These are phyloP conservation scores for Tangara arthus DNA, from an alignment of 2,797 vertebrate genomes.

Conservation along the genomic window DNA sequence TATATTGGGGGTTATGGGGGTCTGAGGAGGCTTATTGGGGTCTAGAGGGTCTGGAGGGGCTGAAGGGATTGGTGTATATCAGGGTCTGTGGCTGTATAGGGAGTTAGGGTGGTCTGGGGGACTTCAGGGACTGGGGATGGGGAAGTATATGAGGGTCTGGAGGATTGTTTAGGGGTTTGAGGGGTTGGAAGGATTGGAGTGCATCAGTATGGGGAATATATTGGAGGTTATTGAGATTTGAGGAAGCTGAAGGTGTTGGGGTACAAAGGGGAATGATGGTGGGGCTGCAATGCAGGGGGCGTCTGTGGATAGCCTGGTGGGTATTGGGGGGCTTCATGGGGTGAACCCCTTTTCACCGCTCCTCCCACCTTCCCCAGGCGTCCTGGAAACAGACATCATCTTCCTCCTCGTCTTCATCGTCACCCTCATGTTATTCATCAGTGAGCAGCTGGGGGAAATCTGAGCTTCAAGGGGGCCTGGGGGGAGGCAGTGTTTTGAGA, in stretches of 20 bases:
- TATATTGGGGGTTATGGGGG: neutral
- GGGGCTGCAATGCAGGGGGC: neutral
- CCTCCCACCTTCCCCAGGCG: neutral
- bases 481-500: neutral
- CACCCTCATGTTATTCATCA: neutral
- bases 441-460: neutral
- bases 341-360: neutral
- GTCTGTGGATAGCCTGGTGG: neutral
- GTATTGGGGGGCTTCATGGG: neutral
- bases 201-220: neutral
- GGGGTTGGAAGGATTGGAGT: neutral
- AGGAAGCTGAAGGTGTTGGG: neutral
- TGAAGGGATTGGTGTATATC: neutral
- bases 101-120: neutral
- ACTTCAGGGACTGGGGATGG: neutral
- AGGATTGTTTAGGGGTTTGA: neutral
- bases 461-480: neutral
- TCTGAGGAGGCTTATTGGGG: neutral
- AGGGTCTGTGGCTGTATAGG: neutral
- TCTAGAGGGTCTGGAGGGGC: neutral
- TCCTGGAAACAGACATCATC: neutral
- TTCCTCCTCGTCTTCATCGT: neutral
- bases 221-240: neutral
- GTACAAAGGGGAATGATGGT: neutral
- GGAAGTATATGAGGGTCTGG: neutral